phyloP scores from a whole-genome alignment of 2,888 invertebrate species.

The Ichneumoninae sp. region DNA sequence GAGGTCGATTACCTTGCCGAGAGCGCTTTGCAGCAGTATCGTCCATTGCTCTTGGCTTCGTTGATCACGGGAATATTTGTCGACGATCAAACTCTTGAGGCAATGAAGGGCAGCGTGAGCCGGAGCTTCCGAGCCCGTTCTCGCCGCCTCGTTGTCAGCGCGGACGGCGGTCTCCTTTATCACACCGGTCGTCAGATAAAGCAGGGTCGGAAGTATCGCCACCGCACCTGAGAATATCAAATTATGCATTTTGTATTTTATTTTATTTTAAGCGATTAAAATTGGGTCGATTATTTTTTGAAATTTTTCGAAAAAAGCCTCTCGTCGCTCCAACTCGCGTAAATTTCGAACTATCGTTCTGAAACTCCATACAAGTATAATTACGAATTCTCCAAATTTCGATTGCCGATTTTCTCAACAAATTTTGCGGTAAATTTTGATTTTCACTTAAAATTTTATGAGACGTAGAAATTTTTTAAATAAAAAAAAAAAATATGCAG shows the following conservation, averaged over 20 bases:
- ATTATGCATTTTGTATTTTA: not conserved
- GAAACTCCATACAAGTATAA: too few species aligned
- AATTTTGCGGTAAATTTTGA: too few species aligned
- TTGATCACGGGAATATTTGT: constrained; percentile 88
- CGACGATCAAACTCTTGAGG: constrained; percentile 88
- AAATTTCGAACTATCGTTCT: too few species aligned
- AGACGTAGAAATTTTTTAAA: too few species aligned
- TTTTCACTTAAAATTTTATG: too few species aligned
- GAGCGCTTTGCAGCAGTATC: constrained; percentile 92
- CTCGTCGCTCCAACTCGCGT: too few species aligned
- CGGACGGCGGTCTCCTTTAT: constrained; percentile 92
- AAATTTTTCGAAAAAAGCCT: too few species aligned
- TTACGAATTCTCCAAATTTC: too few species aligned
- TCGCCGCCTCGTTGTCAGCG: constrained; percentile 86
- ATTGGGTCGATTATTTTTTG: too few species aligned
- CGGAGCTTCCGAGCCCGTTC: constrained; percentile 89
- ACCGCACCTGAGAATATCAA: constrained; percentile 88
- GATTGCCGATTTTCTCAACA: too few species aligned
- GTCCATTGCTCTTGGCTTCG: constrained; percentile 90
- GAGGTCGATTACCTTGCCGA: constrained; percentile 95
- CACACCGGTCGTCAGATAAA: constrained; percentile 96
- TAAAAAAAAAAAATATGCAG: too few species aligned
- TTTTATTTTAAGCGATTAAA: not conserved
- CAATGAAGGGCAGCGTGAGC: constrained; percentile 92
- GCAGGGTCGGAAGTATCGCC: constrained; percentile 94